Evolutionary conservation across 2,797 vertebrate genomes (phyloP), one percentile per base, ranked within the genome.

Genomic region (Sebastes flavidus): DNA sequence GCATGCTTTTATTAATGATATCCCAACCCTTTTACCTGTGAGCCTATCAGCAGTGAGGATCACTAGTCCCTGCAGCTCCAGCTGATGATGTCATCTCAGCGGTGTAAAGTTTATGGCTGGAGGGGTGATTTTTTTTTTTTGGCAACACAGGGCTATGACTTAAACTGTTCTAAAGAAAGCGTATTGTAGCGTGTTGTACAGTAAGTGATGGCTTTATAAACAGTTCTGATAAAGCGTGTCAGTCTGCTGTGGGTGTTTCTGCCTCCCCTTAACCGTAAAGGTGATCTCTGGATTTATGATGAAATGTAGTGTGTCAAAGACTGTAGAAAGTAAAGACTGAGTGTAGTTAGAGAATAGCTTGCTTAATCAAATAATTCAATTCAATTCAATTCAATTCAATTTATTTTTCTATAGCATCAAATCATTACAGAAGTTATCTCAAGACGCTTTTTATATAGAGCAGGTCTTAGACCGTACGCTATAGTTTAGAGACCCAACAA

Each of bases 1-100:
- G 13, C 79, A 62, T 82, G 87, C 75, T 92, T 93, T 94, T 94
- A 93, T 92, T 85, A 77, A 86, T 74, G 1, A n/a, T 55, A 78
- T 91, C 89, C 93, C 91, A 90, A 8, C 94, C 93, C 91, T 79
- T 83, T 87, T 89, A 7, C 36, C 27, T 18, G 38, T 9, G 1
- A 92, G 76, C 94, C 92, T 75, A 93, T 93, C 85, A 93, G 89
- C 66, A 56, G 42, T 24, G 2, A 79, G 70, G 25, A 78, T 65
- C 9, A 65, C 38, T 61, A 13, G 60, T 75, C 71, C 75, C 60
- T 70, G 65, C 3, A 2, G 46, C 65, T 84, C 22, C 18, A 22
- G n/a, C 56, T 79, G 72, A 86, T 94, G 90, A 92, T 75, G 68
- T 92, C 87, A 91, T 59, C 32, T 16, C 2, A 16, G 70, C 18